Conservation (phyloP, 2,797 vertebrate species). For the Rhynchonycteris naso region DNA sequence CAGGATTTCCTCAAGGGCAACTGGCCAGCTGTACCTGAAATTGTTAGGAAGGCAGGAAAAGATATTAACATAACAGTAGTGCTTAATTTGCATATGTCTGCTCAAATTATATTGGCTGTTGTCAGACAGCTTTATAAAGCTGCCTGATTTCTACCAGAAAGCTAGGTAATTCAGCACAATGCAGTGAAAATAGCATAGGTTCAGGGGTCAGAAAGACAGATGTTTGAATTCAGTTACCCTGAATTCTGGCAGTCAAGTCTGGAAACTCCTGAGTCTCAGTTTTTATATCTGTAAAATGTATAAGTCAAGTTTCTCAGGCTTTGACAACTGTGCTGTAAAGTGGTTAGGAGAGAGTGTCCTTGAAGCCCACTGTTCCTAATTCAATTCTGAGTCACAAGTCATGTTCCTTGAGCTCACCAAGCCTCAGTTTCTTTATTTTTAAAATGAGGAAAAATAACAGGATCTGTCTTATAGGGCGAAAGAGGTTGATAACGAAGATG, state of each 20-base stretch:
- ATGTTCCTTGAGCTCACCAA: neutral
- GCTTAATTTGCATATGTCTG: slow-evolving; percentile 38
- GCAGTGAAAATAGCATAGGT: neutral
- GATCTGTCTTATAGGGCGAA: neutral
- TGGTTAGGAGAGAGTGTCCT: neutral
- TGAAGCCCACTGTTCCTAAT: neutral
- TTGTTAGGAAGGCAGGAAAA: neutral
- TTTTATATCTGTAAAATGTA: neutral
- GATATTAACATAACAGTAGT: neutral
- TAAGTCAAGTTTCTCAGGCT: neutral
- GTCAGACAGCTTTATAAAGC: slow-evolving; percentile 1
- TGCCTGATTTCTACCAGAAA: neutral
- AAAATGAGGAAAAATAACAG: neutral
- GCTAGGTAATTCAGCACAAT: neutral
- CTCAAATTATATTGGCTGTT: neutral
- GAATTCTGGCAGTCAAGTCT: neutral
- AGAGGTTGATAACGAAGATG: neutral
- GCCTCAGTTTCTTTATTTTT: neutral
- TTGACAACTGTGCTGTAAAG: neutral
- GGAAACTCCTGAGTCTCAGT: neutral
- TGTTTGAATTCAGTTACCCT: neutral
- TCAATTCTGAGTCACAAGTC: neutral
- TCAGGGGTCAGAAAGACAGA: neutral
- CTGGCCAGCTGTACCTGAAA: neutral
- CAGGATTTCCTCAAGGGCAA: neutral